These are phyloP conservation scores for Calidris pugnax DNA, from an alignment of 2,113 vertebrate species.

Conservation along the genomic window DNA sequence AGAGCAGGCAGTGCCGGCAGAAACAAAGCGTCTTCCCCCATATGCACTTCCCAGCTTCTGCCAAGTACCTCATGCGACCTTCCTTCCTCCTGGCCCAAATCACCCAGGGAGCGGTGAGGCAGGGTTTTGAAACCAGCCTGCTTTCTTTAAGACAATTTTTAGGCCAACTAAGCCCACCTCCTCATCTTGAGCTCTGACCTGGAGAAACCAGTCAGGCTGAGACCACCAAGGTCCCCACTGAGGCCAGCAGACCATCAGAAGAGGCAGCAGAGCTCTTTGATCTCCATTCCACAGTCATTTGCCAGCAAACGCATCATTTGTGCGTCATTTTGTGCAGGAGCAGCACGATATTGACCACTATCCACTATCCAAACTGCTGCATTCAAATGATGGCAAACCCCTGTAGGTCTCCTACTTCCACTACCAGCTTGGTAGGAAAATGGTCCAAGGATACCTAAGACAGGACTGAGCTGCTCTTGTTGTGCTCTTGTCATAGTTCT, in stretches of 20 bases:
- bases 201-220: neutral
- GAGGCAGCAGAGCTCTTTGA: neutral
- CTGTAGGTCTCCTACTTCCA: neutral
- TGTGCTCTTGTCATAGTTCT: neutral
- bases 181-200: neutral
- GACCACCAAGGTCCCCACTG: neutral
- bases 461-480: neutral
- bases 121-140: neutral
- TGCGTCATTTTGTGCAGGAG: neutral
- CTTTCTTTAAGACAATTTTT: slow-evolving; percentile 13
- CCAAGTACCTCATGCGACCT: slow-evolving; percentile 59
- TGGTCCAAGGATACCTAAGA: neutral
- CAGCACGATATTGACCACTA: neutral
- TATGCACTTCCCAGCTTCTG: slow-evolving; percentile 10
- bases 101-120: neutral
- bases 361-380: neutral
- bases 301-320: fast-evolving
- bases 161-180: neutral
- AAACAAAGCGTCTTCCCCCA: slow-evolving; percentile 42
- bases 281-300: neutral
- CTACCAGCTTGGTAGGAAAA: neutral
- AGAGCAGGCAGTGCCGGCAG: neutral
- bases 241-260: neutral
- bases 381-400: neutral
- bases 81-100: slow-evolving; percentile 21